These are phyloP conservation scores for Mus musculus DNA, from an alignment of 2,113 vertebrate species.

Conservation along the genomic window DNA sequence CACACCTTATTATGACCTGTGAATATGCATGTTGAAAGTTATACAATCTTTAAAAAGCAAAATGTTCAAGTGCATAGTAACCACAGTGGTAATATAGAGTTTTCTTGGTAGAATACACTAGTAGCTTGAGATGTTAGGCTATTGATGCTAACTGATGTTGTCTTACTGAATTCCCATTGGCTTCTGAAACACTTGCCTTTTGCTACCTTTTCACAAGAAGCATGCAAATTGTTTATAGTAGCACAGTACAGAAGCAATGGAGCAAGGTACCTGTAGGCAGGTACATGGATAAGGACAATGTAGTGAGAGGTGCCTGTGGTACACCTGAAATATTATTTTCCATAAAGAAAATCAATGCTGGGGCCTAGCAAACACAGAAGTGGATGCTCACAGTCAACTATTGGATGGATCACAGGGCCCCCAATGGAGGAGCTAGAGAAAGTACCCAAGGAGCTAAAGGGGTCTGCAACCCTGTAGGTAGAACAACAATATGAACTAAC, in stretches of 20 bases:
- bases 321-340: not conserved
- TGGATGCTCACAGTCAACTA: no score
- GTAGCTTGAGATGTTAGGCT: not conserved
- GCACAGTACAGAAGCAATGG: not conserved
- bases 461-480: no score
- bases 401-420: no score
- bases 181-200: not conserved
- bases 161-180: not conserved
- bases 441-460: no score
- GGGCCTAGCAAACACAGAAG: no score
- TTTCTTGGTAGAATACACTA: not conserved
- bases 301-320: no score
- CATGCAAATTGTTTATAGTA: not conserved
- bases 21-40: not conserved
- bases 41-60: not conserved
- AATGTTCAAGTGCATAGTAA: not conserved
- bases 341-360: not conserved
- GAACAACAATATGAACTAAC: no score
- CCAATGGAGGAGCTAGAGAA: no score
- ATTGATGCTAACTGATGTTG: not conserved
- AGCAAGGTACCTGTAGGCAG: not conserved
- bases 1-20: not conserved
- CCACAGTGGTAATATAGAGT: not conserved
- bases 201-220: conserved; percentile 1
- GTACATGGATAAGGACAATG: not conserved